Percentiles rank a stretch among this genome's conserved stretches.
Evolutionary conservation across 2,113 vertebrate species (phyloP).

Genomic region (Scomber japonicus): DNA sequence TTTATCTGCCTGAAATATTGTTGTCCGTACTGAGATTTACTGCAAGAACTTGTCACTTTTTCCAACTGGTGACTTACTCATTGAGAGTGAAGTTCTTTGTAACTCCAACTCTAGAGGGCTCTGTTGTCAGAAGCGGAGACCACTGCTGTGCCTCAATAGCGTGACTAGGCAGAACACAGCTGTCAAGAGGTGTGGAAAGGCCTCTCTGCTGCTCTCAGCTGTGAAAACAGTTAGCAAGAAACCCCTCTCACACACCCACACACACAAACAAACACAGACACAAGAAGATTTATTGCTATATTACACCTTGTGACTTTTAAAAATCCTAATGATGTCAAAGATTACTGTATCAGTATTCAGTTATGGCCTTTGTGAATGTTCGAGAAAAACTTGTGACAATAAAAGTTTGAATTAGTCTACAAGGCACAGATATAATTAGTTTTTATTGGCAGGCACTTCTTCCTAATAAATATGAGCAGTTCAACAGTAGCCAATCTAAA

Average conservation of each 20-base stretch:
- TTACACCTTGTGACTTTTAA: constrained; percentile 27
- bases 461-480: background rate
- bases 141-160: constrained; percentile 62
- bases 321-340: background rate
- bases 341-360: background rate
- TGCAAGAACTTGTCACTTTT: background rate
- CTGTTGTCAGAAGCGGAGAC: constrained; percentile 49
- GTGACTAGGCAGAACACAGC: constrained; percentile 78
- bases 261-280: constrained; percentile 4
- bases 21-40: background rate
- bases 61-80: background rate
- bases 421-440: background rate
- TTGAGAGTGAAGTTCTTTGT: constrained; percentile 9
- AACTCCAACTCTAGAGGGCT: constrained; percentile 53
- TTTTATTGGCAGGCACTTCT: constrained; percentile 22
- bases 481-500: constrained; percentile 24
- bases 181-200: constrained; percentile 82
- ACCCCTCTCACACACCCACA: constrained; percentile 11
- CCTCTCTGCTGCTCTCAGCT: constrained; percentile 78
- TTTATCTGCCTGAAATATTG: background rate
- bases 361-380: background rate
- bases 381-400: background rate
- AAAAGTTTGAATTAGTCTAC: background rate
- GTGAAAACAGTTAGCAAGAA: constrained; percentile 79
- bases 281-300: constrained; percentile 4